Percentiles rank a stretch among this genome's conserved stretches.
Evolutionary conservation across 2,113 vertebrate genomes (phyloP).

Genomic region (Petromus typicus): DNA sequence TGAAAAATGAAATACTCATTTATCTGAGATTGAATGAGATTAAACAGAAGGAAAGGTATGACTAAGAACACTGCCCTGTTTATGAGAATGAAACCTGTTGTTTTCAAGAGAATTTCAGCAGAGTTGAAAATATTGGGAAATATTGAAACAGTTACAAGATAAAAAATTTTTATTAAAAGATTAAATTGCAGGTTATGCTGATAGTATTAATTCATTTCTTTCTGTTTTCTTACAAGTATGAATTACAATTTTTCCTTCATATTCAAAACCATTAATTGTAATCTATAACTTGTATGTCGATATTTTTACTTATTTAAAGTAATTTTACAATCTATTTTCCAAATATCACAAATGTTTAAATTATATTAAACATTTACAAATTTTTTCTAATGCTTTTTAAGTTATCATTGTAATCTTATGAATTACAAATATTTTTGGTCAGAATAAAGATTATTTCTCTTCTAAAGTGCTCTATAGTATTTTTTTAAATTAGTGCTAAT

Average conservation of each 20-base stretch:
- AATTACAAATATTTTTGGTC: neutral
- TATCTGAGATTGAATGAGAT: neutral
- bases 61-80: neutral
- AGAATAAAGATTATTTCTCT: neutral
- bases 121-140: neutral
- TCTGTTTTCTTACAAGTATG: neutral
- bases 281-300: neutral
- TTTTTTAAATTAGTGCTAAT: neutral
- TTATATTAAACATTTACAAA: neutral
- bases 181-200: neutral
- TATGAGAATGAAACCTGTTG: neutral
- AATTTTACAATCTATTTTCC: neutral
- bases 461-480: neutral
- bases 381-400: neutral
- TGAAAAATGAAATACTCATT: neutral
- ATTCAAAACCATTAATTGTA: neutral
- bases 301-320: conserved; percentile 10
- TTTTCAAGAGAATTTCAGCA: neutral
- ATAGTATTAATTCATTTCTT: neutral
- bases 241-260: neutral
- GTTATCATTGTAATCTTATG: neutral
- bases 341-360: neutral
- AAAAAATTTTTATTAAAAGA: neutral
- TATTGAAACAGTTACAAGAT: neutral
- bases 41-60: neutral